phyloP scores from a whole-genome alignment of 1,140 invertebrate species.

The Drosophila quadrilineata region DNA sequence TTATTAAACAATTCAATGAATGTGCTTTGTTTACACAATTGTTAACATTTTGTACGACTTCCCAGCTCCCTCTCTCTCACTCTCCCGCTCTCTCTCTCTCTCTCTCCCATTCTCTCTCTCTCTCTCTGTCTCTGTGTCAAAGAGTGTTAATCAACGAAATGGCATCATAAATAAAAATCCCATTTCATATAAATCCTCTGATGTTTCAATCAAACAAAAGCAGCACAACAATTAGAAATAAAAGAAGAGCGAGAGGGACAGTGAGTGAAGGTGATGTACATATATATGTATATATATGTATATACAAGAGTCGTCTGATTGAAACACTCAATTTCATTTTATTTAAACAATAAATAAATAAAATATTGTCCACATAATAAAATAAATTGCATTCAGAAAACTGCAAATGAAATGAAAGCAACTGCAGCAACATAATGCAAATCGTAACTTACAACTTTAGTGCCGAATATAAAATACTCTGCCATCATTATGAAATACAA shows the following conservation, averaged over 20 bases:
- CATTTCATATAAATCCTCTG: slow-evolving; percentile 74
- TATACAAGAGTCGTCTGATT: neutral
- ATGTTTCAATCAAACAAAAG: slow-evolving; percentile 73
- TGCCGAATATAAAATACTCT: neutral
- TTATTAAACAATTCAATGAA: slow-evolving; percentile 21
- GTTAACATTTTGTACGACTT: slow-evolving; percentile 1
- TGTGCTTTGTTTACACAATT: slow-evolving; percentile 17
- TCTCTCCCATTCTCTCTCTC: no score
- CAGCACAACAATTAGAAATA: slow-evolving; percentile 28
- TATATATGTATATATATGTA: neutral
- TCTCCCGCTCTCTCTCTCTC: no score
- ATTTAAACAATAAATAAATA: slow-evolving; percentile 66
- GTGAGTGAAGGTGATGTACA: neutral
- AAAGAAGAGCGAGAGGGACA: neutral
- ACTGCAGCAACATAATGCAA: slow-evolving; percentile 2
- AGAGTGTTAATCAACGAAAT: slow-evolving; percentile 78
- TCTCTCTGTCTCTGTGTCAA: no score
- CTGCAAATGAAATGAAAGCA: neutral
- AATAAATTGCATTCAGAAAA: slow-evolving; percentile 44
- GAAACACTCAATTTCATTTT: slow-evolving; percentile 29
- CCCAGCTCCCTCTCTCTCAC: no score
- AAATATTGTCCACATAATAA: slow-evolving; percentile 55
- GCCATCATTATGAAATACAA: no score
- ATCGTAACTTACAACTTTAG: neutral
- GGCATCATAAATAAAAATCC: slow-evolving; percentile 76